Percentiles rank a stretch among this genome's conserved stretches.
These are phyloP conservation scores for Epinotia brunnichana DNA, from an alignment of 2,888 invertebrate species.

Conservation along the genomic window DNA sequence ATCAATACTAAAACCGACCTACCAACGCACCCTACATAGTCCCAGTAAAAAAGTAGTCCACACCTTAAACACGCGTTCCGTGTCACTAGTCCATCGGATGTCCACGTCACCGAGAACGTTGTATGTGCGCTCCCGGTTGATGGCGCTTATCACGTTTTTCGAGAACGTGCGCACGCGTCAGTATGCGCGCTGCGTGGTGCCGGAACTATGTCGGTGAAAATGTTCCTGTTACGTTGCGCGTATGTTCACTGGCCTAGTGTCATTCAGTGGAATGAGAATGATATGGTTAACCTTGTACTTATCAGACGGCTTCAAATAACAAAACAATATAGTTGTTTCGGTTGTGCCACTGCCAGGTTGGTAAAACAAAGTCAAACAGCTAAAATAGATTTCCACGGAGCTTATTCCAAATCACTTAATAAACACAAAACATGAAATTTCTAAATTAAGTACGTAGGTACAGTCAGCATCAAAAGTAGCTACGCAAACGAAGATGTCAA, in stretches of 20 bases:
- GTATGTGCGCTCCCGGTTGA: not conserved
- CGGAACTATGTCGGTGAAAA: slow-evolving; percentile 42
- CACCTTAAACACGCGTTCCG: slow-evolving; percentile 28
- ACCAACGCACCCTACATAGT: slow-evolving; percentile 3
- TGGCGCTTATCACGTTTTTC: slow-evolving; percentile 3
- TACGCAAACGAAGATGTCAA: too few relatives aligned
- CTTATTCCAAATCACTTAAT: too few relatives aligned
- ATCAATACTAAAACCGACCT: slow-evolving; percentile 17
- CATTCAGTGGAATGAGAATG: not conserved
- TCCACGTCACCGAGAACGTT: not conserved
- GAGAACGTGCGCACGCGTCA: not conserved
- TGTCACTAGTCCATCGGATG: slow-evolving; percentile 39
- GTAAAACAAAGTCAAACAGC: too few relatives aligned
- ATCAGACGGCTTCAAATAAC: too few relatives aligned
- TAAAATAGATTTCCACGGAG: too few relatives aligned
- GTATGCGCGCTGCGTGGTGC: slow-evolving; percentile 39
- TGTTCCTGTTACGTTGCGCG: slow-evolving; percentile 22
- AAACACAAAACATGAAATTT: too few relatives aligned
- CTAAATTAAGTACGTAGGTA: too few relatives aligned
- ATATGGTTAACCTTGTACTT: too few relatives aligned
- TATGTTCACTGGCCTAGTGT: slow-evolving; percentile 32
- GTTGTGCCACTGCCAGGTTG: too few relatives aligned
- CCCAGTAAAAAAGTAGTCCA: slow-evolving; percentile 31
- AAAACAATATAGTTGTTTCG: too few relatives aligned
- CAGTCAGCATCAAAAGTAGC: too few relatives aligned